Evolutionary conservation across 2,888 invertebrate genomes (phyloP).

Genomic region (Idaea dimidiata): DNA sequence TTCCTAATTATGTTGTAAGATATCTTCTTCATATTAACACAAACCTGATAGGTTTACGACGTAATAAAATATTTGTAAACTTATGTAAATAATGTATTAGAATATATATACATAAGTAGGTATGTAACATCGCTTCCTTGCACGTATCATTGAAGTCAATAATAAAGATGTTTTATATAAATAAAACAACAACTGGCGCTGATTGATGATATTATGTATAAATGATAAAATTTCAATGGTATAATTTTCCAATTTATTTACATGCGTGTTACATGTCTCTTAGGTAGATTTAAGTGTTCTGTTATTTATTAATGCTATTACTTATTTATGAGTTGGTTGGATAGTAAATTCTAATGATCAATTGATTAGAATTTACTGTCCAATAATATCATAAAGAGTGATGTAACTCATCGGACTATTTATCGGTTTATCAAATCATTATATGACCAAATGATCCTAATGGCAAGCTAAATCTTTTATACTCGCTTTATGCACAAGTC

Average conservation of each 20-base stretch:
- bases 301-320: not conserved
- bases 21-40: slow-evolving; percentile 17
- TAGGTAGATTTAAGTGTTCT: not conserved
- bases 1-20: not conserved
- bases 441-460: too few species aligned
- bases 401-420: too few species aligned
- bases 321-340: not conserved
- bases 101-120: not conserved
- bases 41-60: slow-evolving; percentile 3
- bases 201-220: not conserved
- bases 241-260: not conserved
- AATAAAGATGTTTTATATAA: slow-evolving; percentile 1
- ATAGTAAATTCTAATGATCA: not conserved
- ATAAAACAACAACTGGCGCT: not conserved
- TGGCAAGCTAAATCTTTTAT: not conserved
- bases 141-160: not conserved
- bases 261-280: not conserved
- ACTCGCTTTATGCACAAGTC: not conserved
- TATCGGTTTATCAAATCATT: too few species aligned
- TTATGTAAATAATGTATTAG: slow-evolving; percentile 1
- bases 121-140: not conserved
- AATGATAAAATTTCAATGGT: not conserved
- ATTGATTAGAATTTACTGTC: too few species aligned
- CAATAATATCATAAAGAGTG: too few species aligned
- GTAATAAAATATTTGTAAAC: not conserved